A percentile compares a stretch with the other conserved stretches of the same genome.
These are phyloP conservation scores for Melanotaenia boesemani DNA, from an alignment of 2,797 vertebrate species.

Conservation along the genomic window DNA sequence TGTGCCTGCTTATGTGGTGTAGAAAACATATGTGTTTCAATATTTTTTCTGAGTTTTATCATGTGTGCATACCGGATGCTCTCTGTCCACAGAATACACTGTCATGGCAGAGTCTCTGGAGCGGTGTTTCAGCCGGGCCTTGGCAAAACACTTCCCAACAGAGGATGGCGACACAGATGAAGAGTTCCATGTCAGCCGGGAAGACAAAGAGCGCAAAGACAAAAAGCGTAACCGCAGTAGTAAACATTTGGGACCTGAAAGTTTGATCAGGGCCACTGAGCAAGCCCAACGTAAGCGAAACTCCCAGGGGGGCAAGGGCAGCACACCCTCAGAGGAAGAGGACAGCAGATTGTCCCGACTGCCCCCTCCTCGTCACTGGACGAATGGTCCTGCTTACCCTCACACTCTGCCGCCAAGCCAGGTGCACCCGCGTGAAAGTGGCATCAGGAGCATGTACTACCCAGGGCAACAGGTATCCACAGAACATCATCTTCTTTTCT, in stretches of 20 bases:
- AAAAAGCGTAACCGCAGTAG: constrained; percentile 87
- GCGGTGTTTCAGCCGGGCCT: constrained; percentile 93
- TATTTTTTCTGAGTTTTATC: not conserved
- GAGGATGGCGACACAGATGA: constrained; percentile 97
- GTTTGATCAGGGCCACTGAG: constrained; percentile 81
- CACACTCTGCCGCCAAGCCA: constrained; percentile 74
- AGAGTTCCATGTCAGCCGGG: constrained; percentile 91
- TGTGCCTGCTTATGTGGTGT: not conserved
- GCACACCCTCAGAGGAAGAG: constrained; percentile 69
- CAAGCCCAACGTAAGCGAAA: constrained; percentile 85
- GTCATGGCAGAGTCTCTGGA: constrained; percentile 97
- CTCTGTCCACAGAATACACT: constrained; percentile 88
- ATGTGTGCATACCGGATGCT: not conserved
- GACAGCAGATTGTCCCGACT: constrained; percentile 57
- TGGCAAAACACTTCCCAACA: constrained; percentile 95
- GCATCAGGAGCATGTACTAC: constrained; percentile 77
- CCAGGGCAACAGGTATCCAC: constrained; percentile 78
- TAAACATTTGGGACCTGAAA: constrained; percentile 84
- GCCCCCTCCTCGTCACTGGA: constrained; percentile 69
- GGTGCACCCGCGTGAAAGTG: constrained; percentile 73
- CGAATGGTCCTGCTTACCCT: constrained; percentile 75
- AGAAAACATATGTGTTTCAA: not conserved
- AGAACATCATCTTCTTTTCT: not conserved
- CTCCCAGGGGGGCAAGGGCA: constrained; percentile 75
- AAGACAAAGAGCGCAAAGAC: constrained; percentile 90